Base-by-base conservation (phyloP, 2,113 vertebrate species). In the Xiphias gladius region DNA sequence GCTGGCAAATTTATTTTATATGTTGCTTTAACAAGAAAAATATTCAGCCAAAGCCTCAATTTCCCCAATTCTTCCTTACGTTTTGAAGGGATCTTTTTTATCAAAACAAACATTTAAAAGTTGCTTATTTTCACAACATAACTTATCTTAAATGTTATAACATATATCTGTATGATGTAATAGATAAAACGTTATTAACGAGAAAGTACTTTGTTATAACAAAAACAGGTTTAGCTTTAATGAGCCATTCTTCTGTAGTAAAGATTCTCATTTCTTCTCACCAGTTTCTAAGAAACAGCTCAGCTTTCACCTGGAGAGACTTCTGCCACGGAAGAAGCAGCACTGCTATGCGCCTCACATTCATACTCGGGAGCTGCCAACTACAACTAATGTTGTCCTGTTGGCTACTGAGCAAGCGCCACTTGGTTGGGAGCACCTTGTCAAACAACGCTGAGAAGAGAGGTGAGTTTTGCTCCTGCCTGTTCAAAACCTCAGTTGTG, bases 271-370 rank as follows among this genome's bases (percentile, higher is more conserved):
- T 61, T 67, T 52, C 9, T 61, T 68, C 55, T 32, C 17, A 35
- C 22, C 43, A 64, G 41, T 68, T 14, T 13, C 0, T 10, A 1
- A 11, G 39, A 72, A 66, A 46, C 50, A 55, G 41, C 17, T 73
- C 48, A 54, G 2, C 55, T 66, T 32, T 83, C 73, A 66, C 50
- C 39, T 41, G 35, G 4, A 70, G 20, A 77, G 35, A 16, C 14
- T 20, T 67, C 9, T 37, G 14, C 14, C 22, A 5, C 48, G 16
- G 10, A 55, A 12, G 2, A 32, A 14, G 24, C 30, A 55, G 41
- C 13, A 14, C 24, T 59, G 24, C 13, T 17, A 12, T 1, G 20
- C 8, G 9, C 24, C 3, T 77, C 55, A 69, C 64, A 57, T 2
- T 20, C 43, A 35, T 32, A 19, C 6, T 6, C 14, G 8, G 24